These are phyloP conservation scores for Salarias fasciatus DNA, from an alignment of 2,797 vertebrate species.

Conservation along the genomic window DNA sequence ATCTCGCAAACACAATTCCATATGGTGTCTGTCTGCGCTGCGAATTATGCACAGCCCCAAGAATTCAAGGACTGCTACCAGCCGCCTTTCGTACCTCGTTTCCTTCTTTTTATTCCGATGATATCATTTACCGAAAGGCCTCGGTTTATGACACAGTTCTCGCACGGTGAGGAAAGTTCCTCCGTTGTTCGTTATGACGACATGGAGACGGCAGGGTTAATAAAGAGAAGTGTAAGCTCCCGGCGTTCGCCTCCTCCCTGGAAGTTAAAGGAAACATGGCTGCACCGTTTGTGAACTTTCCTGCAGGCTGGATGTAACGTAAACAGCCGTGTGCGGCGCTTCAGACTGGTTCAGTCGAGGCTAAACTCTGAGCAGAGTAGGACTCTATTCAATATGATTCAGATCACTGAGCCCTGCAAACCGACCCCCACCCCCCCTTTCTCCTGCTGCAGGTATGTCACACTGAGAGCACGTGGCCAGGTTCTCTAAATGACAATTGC, in stretches of 20 bases:
- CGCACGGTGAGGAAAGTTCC: constrained; percentile 38
- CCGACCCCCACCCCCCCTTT: not conserved
- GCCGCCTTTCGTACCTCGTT: constrained; percentile 24
- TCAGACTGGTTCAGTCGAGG: constrained; percentile 12
- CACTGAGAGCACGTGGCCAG: constrained; percentile 39
- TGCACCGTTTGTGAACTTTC: constrained; percentile 40
- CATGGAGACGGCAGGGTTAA: constrained; percentile 44
- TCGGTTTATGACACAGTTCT: constrained; percentile 47
- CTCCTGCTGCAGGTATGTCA: constrained; percentile 46
- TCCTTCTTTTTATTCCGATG: constrained; percentile 33
- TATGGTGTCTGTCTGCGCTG: constrained; percentile 57
- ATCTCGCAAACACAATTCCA: constrained; percentile 52
- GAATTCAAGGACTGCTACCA: constrained; percentile 36
- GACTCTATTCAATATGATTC: constrained; percentile 18
- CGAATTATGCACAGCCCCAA: constrained; percentile 55
- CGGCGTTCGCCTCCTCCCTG: constrained; percentile 31
- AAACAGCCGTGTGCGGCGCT: constrained; percentile 46
- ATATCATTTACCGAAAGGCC: constrained; percentile 46
- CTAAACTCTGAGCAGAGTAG: constrained; percentile 1
- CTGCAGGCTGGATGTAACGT: constrained; percentile 31
- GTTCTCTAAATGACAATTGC: constrained; percentile 56
- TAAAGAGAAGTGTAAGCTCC: constrained; percentile 57
- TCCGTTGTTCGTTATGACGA: constrained; percentile 39
- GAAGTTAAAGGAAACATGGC: constrained; percentile 28
- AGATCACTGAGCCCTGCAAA: constrained; percentile 20